Base-by-base conservation (phyloP, 2,888 invertebrate species). In the Pachliopta kotzebuea region DNA sequence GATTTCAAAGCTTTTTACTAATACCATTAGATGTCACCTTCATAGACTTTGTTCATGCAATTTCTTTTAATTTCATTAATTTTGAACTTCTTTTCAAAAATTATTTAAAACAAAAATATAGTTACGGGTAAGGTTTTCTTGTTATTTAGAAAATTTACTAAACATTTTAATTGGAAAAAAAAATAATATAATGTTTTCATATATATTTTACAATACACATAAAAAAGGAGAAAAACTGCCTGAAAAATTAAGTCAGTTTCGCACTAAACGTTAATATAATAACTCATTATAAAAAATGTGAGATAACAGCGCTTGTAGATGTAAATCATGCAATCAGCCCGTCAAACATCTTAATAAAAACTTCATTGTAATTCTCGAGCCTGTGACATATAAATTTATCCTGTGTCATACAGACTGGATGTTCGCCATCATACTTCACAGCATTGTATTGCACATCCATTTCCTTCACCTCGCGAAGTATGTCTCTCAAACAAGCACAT, bases 401-500 rank as follows among this genome's bases (percentile, higher is more conserved):
- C 0, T 77, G 74, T 1, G 81, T 80, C 0, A 83, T 85, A 72
- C 90, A 90, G 0, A 88, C 84, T n/a, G 80, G 78, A 1, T 77
- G 70, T 21, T 69, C 68, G 0, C 90, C 90, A 60, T 83, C 76
- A 56, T 81, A 86, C 65, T 80, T 79, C 0, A 63, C 66, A 55
- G 63, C 70, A 56, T 85, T 87, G 61, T 90, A 90, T 23, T 72
- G 70, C 29, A 90, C 78, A 9, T 73, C 71, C 17, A 77, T 73
- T 20, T 66, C 74, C 62, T 85, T 87, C 0, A 86, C 76, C 72
- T 90, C 89, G 55, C 76, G 78, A 1, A 89, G 49, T 23, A 87
- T 65, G 42, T 88, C 81, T 56, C 73, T 76, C 0, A 89, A 72
- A 70, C 90, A 90, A 0, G 83, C 75, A 68, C 90, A 90, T 62